These are phyloP conservation scores for Panopea generosa DNA, from an alignment of 2,888 invertebrate species.

Conservation along the genomic window DNA sequence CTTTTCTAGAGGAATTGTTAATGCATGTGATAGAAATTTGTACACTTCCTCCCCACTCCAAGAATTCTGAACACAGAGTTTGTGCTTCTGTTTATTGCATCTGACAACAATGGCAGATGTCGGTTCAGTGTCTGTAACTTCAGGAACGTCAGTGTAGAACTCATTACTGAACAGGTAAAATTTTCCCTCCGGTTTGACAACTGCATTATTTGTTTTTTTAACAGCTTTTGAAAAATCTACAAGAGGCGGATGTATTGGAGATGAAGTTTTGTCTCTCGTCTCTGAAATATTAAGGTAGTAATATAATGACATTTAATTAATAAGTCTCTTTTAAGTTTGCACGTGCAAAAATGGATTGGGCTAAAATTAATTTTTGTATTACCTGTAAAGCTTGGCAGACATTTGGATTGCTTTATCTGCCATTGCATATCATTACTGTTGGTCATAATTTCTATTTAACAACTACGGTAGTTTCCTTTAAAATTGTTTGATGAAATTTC, in stretches of 20 bases:
- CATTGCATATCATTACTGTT: too few relatives aligned
- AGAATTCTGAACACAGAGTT: slow-evolving; percentile 62
- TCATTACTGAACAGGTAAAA: slow-evolving; percentile 57
- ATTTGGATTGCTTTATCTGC: too few relatives aligned
- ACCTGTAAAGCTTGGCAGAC: too few relatives aligned
- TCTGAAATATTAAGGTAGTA: too few relatives aligned
- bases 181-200: slow-evolving; percentile 24
- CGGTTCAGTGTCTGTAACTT: slow-evolving; percentile 48
- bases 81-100: slow-evolving; percentile 73
- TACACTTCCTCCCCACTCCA: slow-evolving; percentile 73
- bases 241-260: slow-evolving; percentile 38
- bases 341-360: neutral
- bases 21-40: slow-evolving; percentile 65
- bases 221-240: slow-evolving; percentile 61
- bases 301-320: neutral
- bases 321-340: neutral
- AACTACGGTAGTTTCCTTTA: too few relatives aligned
- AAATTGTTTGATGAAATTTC: too few relatives aligned
- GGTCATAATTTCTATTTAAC: too few relatives aligned
- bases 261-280: neutral
- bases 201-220: neutral
- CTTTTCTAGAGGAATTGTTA: slow-evolving; percentile 74
- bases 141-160: slow-evolving; percentile 66
- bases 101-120: slow-evolving; percentile 67
- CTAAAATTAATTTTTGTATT: too few relatives aligned